phyloP scores from a whole-genome alignment of 2,888 invertebrate species.

The Strigamia maritima region DNA sequence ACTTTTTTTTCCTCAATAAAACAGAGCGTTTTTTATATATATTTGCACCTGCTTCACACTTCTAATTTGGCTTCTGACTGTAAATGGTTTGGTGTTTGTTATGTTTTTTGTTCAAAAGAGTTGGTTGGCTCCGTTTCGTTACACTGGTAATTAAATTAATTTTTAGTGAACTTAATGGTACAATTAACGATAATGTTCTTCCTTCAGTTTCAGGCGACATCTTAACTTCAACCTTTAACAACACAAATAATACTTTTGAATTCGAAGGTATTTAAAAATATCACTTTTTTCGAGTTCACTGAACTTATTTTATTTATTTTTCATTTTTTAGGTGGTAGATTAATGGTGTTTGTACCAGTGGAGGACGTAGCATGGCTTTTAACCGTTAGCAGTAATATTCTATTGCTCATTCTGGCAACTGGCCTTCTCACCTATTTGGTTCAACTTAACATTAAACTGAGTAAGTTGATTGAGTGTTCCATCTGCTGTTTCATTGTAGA shows the following conservation, averaged over 20 bases:
- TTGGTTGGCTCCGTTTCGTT: conserved; percentile 39
- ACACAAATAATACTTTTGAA: not conserved
- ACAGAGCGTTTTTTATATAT: conserved; percentile 35
- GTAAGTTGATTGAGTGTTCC: conserved; percentile 1
- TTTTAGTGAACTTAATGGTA: not conserved
- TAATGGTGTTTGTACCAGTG: conserved; percentile 37
- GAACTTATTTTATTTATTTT: not conserved
- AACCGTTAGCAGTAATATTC: not conserved
- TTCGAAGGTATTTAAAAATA: not conserved
- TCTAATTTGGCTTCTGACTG: conserved; percentile 37
- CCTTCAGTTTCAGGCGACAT: not conserved
- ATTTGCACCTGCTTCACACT: conserved; percentile 37
- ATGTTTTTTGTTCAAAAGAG: conserved; percentile 41
- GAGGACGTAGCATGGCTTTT: not conserved
- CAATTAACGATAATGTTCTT: not conserved
- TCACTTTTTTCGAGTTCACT: not conserved
- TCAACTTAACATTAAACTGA: conserved; percentile 31
- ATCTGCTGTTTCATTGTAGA: not conserved
- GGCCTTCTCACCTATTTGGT: conserved; percentile 35
- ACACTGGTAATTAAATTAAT: not conserved
- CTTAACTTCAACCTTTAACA: not conserved
- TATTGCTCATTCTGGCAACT: conserved; percentile 24
- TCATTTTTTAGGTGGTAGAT: conserved; percentile 6
- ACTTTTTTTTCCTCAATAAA: not conserved
- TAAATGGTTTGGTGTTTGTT: conserved; percentile 37